phyloP scores from a whole-genome alignment of 1,140 invertebrate genomes.

The Oryzaephilus surinamensis region DNA sequence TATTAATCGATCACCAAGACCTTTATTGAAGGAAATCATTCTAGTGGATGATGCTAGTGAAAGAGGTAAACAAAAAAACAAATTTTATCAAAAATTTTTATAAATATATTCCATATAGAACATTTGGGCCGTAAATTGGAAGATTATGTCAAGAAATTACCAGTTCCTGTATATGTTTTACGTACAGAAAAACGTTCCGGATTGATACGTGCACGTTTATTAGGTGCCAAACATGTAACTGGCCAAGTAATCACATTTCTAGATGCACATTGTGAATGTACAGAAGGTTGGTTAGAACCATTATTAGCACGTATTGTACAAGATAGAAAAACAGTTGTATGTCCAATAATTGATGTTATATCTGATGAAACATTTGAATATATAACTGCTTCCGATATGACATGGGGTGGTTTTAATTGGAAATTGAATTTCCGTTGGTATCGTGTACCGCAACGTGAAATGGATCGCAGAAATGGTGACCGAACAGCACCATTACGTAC shows the following conservation, averaged over 20 bases:
- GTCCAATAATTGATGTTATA: conserved; percentile 97
- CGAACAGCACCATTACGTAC: conserved; percentile 82
- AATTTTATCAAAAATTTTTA: no score
- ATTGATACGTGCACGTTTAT: conserved; percentile 81
- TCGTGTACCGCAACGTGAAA: conserved; percentile 87
- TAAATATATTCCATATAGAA: conserved; percentile 54
- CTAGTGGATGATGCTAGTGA: conserved; percentile 94
- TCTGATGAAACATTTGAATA: conserved; percentile 97
- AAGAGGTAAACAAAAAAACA: conserved; percentile 49
- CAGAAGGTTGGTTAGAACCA: conserved; percentile 92
- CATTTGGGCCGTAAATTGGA: conserved; percentile 82
- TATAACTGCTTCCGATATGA: conserved; percentile 86
- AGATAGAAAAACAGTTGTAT: conserved; percentile 88
- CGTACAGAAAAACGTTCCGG: conserved; percentile 85
- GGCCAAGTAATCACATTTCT: conserved; percentile 94
- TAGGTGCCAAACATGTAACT: conserved; percentile 84
- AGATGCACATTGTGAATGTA: conserved; percentile 93
- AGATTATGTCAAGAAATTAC: conserved; percentile 75
- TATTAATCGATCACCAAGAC: conserved; percentile 80
- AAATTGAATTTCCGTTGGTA: conserved; percentile 98
- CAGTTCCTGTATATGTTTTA: conserved; percentile 73
- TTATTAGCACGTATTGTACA: conserved; percentile 79
- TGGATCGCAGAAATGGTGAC: conserved; percentile 80
- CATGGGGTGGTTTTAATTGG: conserved; percentile 98
- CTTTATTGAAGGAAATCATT: conserved; percentile 86